Evolutionary conservation across 2,797 vertebrate genomes (phyloP).

Genomic region (Lepidocolaptes lacrymiger): DNA sequence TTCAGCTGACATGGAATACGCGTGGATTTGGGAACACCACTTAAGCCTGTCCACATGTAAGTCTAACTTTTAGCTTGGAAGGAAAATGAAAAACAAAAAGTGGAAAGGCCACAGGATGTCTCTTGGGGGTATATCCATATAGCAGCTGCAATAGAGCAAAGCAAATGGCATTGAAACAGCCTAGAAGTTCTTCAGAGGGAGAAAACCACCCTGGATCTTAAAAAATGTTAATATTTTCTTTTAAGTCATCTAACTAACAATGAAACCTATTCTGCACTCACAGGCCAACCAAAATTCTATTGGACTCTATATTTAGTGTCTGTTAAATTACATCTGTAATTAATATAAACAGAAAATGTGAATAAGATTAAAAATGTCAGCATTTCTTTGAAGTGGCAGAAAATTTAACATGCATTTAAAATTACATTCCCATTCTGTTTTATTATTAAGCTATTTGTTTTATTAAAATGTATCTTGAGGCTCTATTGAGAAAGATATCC

Average conservation of each 20-base stretch:
- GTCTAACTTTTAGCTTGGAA: neutral
- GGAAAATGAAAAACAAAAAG: neutral
- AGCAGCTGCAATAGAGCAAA: neutral
- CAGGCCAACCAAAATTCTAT: neutral
- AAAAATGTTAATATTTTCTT: neutral
- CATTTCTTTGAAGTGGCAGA: slow-evolving; percentile 13
- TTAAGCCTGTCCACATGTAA: neutral
- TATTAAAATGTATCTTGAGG: neutral
- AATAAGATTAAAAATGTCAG: neutral
- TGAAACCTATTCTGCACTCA: neutral
- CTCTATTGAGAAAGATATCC: neutral
- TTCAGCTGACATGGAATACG: neutral
- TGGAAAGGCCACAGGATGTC: neutral
- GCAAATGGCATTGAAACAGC: neutral
- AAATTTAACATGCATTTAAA: slow-evolving; percentile 6
- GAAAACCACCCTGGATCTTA: neutral
- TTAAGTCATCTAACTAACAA: neutral
- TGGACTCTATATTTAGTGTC: neutral
- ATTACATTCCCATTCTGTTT: neutral
- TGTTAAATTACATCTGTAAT: slow-evolving; percentile 22
- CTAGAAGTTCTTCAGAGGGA: neutral
- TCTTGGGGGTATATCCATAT: neutral
- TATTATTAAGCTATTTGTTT: neutral
- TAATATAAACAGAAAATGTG: neutral
- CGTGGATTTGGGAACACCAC: neutral